A percentile compares a stretch with the other conserved stretches of the same genome.
Conservation (phyloP, 2,797 vertebrate species). For the Sylvia borin region DNA sequence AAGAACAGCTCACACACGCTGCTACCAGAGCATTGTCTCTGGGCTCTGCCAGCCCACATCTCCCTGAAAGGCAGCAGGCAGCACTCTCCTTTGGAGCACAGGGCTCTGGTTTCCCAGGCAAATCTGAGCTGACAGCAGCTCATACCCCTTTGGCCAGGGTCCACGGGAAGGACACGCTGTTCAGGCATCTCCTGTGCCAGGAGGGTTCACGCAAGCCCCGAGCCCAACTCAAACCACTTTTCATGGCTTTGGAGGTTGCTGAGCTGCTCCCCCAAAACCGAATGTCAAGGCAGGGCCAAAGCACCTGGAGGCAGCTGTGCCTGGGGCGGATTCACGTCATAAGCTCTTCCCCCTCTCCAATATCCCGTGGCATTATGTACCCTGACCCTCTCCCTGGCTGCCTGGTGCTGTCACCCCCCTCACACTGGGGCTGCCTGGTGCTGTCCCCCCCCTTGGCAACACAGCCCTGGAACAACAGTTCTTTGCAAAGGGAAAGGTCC, state of each 20-base stretch:
- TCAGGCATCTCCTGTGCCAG: neutral
- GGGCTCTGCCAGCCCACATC: conserved; percentile 3
- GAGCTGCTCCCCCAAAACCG: neutral
- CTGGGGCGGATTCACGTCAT: fast-evolving
- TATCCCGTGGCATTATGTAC: fast-evolving
- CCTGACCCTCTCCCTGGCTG: neutral
- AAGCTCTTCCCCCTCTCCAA: neutral
- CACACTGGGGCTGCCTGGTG: neutral
- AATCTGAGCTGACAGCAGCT: neutral
- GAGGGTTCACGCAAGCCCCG: fast-evolving
- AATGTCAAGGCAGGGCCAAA: neutral
- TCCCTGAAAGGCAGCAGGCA: neutral
- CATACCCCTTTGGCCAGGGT: neutral
- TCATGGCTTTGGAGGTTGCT: neutral
- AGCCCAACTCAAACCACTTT: neutral
- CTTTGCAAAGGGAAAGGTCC: neutral
- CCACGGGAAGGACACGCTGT: neutral
- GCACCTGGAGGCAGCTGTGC: fast-evolving
- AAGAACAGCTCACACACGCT: neutral
- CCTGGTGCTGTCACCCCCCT: fast-evolving
- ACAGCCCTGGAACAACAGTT: neutral
- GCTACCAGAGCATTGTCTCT: neutral
- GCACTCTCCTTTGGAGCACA: neutral
- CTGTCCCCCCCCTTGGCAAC: neutral
- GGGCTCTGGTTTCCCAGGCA: neutral